Conservation (phyloP, 2,888 invertebrate genomes). For the Pammene fasciana region DNA sequence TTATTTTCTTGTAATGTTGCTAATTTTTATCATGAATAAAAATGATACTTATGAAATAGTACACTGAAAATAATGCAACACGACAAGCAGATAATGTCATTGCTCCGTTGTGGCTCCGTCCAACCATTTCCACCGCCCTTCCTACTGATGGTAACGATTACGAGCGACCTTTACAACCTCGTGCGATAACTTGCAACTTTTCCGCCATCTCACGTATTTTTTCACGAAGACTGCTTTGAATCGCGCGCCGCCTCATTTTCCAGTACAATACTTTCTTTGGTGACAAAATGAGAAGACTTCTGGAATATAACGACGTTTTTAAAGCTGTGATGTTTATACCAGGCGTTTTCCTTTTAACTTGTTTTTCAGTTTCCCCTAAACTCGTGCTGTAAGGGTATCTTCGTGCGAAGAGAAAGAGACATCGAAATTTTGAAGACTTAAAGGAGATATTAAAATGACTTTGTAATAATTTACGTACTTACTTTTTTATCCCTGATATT, state of each 20-base stretch:
- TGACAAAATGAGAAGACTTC: too few species aligned
- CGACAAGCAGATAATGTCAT: neutral
- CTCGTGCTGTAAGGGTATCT: too few species aligned
- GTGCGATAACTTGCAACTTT: conserved; percentile 10
- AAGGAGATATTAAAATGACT: too few species aligned
- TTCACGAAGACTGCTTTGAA: conserved; percentile 17
- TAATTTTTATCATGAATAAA: too few species aligned
- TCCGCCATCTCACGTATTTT: conserved; percentile 7
- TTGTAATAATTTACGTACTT: too few species aligned
- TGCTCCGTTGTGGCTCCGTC: neutral
- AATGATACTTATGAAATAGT: too few species aligned
- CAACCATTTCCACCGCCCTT: conserved; percentile 1
- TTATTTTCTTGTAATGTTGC: too few species aligned
- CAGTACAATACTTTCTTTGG: conserved; percentile 7
- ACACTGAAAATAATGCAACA: neutral
- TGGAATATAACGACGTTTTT: neutral
- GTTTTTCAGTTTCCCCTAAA: too few species aligned
- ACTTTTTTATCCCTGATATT: neutral
- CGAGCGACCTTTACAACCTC: conserved; percentile 21
- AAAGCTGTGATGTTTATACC: neutral
- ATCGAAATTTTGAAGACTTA: too few species aligned
- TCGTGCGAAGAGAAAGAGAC: too few species aligned
- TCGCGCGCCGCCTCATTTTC: neutral
- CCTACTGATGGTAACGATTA: neutral
- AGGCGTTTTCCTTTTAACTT: neutral